A percentile compares a stretch with the other conserved stretches of the same genome.
Conservation (phyloP, 1,140 invertebrate genomes). For the Bombus sibiricus region DNA sequence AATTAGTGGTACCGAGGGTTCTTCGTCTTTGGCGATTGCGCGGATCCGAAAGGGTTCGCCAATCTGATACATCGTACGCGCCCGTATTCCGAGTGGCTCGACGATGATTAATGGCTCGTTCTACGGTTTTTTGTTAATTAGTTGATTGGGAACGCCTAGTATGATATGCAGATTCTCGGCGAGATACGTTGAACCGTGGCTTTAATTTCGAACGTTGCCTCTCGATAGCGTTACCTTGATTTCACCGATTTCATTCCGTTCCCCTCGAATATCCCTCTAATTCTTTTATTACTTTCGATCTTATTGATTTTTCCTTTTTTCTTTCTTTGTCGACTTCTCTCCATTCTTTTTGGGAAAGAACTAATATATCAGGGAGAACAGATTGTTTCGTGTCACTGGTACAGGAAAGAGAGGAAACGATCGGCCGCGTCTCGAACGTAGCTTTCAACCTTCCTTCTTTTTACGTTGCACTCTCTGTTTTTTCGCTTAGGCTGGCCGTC, state of each 20-base stretch:
- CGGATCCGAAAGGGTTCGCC: slow-evolving; percentile 76
- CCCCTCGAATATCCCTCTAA: not conserved
- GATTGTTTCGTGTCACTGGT: slow-evolving; percentile 21
- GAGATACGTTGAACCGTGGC: slow-evolving; percentile 65
- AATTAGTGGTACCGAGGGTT: slow-evolving; percentile 67
- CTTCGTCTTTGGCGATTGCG: slow-evolving; percentile 50
- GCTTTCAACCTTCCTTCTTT: slow-evolving; percentile 31
- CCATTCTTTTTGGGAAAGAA: not conserved
- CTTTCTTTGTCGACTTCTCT: not conserved
- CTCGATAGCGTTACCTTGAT: slow-evolving; percentile 56
- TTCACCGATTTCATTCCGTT: slow-evolving; percentile 53
- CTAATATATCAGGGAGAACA: slow-evolving; percentile 20
- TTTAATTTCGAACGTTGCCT: slow-evolving; percentile 65
- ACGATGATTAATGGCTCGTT: slow-evolving; percentile 79
- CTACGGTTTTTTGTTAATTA: slow-evolving; percentile 79
- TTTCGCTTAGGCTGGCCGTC: slow-evolving; percentile 67
- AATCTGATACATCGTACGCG: slow-evolving; percentile 74
- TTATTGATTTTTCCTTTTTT: slow-evolving; percentile 39
- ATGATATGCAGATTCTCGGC: slow-evolving; percentile 78
- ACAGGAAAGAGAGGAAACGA: slow-evolving; percentile 19
- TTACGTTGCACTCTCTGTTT: slow-evolving; percentile 51
- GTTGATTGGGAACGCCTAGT: slow-evolving; percentile 80
- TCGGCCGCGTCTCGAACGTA: slow-evolving; percentile 18
- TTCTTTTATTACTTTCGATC: not conserved
- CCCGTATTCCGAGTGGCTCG: slow-evolving; percentile 69